phyloP scores from a whole-genome alignment of 2,113 vertebrate species.

The Scomber colias region DNA sequence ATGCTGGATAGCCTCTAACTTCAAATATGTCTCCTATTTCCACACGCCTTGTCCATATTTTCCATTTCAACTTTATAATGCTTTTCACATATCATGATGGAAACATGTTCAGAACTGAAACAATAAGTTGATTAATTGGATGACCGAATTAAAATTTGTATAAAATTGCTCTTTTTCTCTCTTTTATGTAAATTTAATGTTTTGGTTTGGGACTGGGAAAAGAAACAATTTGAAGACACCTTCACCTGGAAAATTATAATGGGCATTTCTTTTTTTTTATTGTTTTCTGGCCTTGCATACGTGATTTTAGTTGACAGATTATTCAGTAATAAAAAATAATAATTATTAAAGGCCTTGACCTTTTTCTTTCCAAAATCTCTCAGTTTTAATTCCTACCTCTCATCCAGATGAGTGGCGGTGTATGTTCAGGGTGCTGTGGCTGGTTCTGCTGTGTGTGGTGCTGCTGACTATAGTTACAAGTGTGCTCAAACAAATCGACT shows the following conservation, averaged over 20 bases:
- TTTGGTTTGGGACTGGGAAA: background rate
- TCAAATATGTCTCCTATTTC: constrained; percentile 1
- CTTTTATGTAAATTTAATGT: too few relatives aligned
- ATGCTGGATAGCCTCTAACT: constrained; percentile 42
- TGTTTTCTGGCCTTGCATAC: background rate
- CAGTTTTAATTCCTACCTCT: background rate
- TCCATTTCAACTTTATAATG: background rate
- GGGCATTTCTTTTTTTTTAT: background rate
- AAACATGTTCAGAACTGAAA: background rate
- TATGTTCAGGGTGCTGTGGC: constrained; percentile 58
- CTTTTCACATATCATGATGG: background rate
- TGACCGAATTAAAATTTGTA: too few relatives aligned
- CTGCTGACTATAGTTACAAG: constrained; percentile 50
- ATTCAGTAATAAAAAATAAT: background rate
- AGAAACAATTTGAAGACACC: background rate
- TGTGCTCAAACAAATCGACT: constrained; percentile 51
- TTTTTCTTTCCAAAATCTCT: background rate
- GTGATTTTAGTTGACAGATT: too few relatives aligned
- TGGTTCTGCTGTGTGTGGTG: constrained; percentile 68
- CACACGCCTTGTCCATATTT: constrained; percentile 29
- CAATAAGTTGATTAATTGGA: background rate
- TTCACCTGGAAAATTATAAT: background rate
- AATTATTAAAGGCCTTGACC: background rate
- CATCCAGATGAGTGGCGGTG: constrained; percentile 65
- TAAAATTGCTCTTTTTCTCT: too few relatives aligned